Percentiles rank a stretch among this genome's conserved stretches.
phyloP scores from a whole-genome alignment of 2,888 invertebrate species.

The Tipula helvola region DNA sequence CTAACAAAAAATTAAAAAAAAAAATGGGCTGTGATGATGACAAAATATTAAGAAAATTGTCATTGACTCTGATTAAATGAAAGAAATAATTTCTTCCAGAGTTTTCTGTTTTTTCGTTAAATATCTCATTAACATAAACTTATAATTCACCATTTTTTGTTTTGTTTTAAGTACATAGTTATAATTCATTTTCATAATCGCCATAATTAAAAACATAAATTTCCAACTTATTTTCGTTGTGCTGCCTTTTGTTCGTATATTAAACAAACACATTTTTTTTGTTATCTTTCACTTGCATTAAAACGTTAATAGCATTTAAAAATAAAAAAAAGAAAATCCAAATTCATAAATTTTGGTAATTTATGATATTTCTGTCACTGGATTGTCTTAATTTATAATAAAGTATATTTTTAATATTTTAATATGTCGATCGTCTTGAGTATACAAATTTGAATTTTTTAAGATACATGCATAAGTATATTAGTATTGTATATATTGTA shows the following conservation, averaged over 20 bases:
- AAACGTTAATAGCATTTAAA: background rate
- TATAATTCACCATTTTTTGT: background rate
- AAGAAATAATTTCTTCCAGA: background rate
- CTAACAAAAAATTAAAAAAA: background rate
- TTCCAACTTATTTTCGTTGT: background rate
- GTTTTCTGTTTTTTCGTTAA: background rate
- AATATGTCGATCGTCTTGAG: background rate
- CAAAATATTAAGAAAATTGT: background rate
- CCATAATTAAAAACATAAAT: background rate
- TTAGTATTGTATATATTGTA: no score
- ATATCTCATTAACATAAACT: background rate
- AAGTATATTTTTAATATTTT: background rate
- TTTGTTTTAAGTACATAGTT: background rate
- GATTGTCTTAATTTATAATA: background rate
- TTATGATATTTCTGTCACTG: background rate
- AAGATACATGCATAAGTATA: background rate
- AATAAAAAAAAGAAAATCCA: background rate
- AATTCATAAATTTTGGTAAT: background rate
- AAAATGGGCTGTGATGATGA: background rate
- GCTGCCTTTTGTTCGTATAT: background rate
- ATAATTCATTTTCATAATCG: background rate
- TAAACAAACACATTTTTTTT: background rate
- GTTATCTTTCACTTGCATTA: background rate
- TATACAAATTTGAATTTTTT: no score
- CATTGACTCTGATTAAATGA: background rate